Evolutionary conservation across 2,797 vertebrate species (phyloP).

Genomic region (Gymnothorax javanicus): DNA sequence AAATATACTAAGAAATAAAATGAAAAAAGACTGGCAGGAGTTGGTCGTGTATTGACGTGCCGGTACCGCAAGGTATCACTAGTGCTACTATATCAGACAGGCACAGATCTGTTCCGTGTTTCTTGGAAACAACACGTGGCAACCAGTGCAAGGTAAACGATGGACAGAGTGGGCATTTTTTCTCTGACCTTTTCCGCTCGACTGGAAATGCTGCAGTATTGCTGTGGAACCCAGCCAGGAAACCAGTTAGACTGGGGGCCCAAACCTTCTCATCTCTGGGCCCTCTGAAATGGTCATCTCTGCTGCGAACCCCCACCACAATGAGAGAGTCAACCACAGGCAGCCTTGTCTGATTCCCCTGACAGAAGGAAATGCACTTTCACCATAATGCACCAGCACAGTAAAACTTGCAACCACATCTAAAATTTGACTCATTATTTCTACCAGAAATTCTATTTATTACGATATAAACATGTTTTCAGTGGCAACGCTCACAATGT

Average conservation of each 20-base stretch:
- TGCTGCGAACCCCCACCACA: not conserved
- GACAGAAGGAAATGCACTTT: not conserved
- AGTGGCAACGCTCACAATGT: not conserved
- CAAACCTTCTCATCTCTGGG: slow-evolving; percentile 37
- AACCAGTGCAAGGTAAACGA: not conserved
- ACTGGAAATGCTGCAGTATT: slow-evolving; percentile 37
- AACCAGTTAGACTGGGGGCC: slow-evolving; percentile 44
- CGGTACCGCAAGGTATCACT: not conserved
- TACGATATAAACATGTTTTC: not conserved
- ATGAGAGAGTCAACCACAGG: not conserved
- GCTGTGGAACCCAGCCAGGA: slow-evolving; percentile 39
- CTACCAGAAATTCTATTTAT: not conserved
- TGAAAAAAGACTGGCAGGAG: not conserved
- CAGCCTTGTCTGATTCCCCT: not conserved
- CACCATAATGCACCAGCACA: not conserved
- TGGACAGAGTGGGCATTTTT: slow-evolving; percentile 14
- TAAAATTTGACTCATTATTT: not conserved
- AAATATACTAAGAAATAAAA: not conserved
- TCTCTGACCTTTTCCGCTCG: slow-evolving; percentile 20
- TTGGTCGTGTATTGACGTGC: not conserved
- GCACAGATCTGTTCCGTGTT: not conserved
- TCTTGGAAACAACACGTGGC: not conserved
- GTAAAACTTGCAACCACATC: not conserved
- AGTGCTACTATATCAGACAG: not conserved
- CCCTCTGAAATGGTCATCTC: not conserved